Base-by-base conservation (phyloP, 2,797 vertebrate genomes). In the Euphonia xanthogaster region DNA sequence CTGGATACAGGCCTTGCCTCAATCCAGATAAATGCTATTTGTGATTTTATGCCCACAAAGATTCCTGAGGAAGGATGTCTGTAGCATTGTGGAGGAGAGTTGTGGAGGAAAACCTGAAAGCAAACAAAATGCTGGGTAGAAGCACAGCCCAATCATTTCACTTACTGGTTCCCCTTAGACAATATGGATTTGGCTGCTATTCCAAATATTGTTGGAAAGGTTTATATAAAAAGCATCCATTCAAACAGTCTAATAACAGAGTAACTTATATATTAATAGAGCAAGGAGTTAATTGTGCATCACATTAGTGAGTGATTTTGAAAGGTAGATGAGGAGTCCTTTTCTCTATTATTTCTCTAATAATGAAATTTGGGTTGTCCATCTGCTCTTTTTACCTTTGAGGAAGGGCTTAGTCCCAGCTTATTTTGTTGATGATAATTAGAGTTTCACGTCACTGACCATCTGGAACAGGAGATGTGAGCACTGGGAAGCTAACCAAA, bases 311-410 rank as follows among this genome's bases (percentile, higher is more conserved):
- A 81, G 6, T 63, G 30, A 74, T 87, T 88, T 86, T 83, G 53
- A 77, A 87, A 78, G 22, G 40, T 86, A 44, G 37, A 78, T 66
- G 37, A 94, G 40, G 27, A 89, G 81, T 63, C 24, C 33, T 78
- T 83, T 65, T 40, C 61, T 65, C 65, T 92, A 62, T 93, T 92
- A 91, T 95, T 96, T 84, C 81, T 91, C 7, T 75, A 93, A 70
- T 95, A 96, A 96, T 77, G 48, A 96, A 77, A 90, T 95, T 86
- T 90, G 45, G 13, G 57, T 77, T 96, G 82, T 83, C 92, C 91
- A 93, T 97, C 96, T 97, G 92, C 82, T 96, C 87, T 90, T 90
- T 96, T 93, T 96, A 96, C 92, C 92, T 96, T 86, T 97, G 89
- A 95, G 89, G 68, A 63, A 93, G 82, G 76, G 70, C 88, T 97